Percentiles rank a stretch among this genome's conserved stretches.
phyloP scores from a whole-genome alignment of 1,140 invertebrate species.

The Phthorimaea operculella region DNA sequence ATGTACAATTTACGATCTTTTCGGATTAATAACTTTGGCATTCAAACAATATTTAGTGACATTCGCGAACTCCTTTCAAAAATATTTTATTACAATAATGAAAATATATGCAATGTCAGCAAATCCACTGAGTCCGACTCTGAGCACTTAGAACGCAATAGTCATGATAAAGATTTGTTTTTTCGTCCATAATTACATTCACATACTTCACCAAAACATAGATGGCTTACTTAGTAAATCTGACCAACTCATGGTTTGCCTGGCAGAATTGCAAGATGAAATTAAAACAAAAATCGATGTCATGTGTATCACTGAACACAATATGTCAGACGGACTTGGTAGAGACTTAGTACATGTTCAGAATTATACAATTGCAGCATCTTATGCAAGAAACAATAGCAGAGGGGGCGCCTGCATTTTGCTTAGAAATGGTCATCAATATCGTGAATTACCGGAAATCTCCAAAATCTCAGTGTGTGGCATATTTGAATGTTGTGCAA shows the following conservation, averaged over 20 bases:
- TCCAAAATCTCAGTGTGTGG: not conserved
- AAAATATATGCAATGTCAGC: not conserved
- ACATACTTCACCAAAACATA: conserved; percentile 10
- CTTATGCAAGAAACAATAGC: not conserved
- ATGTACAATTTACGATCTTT: not conserved
- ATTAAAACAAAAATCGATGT: not conserved
- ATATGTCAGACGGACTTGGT: not conserved
- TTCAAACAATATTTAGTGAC: not conserved
- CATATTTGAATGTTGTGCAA: conserved; percentile 9
- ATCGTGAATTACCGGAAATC: conserved; percentile 3
- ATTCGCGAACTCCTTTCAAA: not conserved
- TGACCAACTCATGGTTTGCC: not conserved
- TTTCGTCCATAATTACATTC: conserved; percentile 3
- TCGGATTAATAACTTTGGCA: not conserved
- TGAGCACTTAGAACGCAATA: not conserved
- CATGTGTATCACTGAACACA: conserved; percentile 8
- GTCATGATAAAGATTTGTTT: not conserved
- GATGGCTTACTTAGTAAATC: conserved; percentile 1
- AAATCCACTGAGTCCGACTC: not conserved
- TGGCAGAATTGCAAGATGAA: not conserved
- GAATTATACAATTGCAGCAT: not conserved
- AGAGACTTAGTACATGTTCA: not conserved
- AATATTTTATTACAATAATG: not conserved
- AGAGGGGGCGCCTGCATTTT: conserved; percentile 8
- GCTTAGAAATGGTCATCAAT: conserved; percentile 6